Base-by-base conservation (phyloP, 2,113 vertebrate genomes). In the Ascaphus truei region DNA sequence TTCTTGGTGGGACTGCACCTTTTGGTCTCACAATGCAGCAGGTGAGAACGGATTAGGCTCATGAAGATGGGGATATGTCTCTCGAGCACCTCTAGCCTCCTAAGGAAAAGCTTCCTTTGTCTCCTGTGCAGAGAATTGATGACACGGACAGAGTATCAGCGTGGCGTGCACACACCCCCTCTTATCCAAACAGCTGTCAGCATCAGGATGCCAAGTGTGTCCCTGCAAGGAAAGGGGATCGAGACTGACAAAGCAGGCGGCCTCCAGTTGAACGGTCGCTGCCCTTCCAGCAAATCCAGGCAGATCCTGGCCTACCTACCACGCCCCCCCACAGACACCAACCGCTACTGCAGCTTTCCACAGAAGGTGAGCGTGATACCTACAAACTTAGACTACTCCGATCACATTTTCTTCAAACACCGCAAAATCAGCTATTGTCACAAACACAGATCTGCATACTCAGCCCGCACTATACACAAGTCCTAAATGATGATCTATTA, bases 261-360 rank as follows among this genome's bases (percentile, higher is more conserved):
- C 12, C 16, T 12, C 1, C 43, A 69, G n/a, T 25, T 30, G 2
- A 69, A 69, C 3, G 66, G 66, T 4, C 7, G 43, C 8, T 41
- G 55, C 22, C 12, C 43, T 3, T 31, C 41, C 3, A 37, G 45
- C 1, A 69, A 56, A 37, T 59, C 66, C 3, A 57, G 26, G n/a
- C 73, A 74, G 23, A 33, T 74, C 20, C 52, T 74, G 51, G 73
- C 67, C 1, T 74, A 65, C 20, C 66, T 74, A 18, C 73, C 73
- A 0, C 53, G 59, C 9, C 60, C 66, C 25, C 33, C 61, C 8
- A 64, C 62, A 7, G 66, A 74, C 45, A 65, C 52, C 31, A 48
- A 27, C 15, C 65, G 50, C 15, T 71, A 74, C 31, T 36, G 59
- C 43, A 69, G 52, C 13, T 71, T 74, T 8, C 52, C 66, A 9